These are phyloP conservation scores for Heliconius charithonia DNA, from an alignment of 2,888 invertebrate genomes.

Conservation along the genomic window DNA sequence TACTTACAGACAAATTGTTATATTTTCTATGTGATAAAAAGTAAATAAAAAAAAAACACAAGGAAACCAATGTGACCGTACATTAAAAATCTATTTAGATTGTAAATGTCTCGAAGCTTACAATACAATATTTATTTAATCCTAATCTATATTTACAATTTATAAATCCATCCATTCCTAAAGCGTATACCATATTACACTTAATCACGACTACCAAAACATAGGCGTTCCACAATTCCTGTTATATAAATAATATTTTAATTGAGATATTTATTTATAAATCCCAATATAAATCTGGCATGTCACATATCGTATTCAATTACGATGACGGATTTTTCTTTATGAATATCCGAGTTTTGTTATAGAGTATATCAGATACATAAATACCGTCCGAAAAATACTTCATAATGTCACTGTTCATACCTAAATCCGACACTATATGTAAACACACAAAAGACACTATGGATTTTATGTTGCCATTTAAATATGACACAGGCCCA, in stretches of 20 bases:
- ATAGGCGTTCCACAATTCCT: background rate
- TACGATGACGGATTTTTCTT: background rate
- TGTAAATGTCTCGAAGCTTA: slow-evolving; percentile 15
- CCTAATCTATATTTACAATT: slow-evolving; percentile 36
- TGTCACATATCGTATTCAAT: too few species aligned
- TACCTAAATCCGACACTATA: background rate
- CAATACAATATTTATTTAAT: slow-evolving; percentile 4
- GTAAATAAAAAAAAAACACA: background rate
- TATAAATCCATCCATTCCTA: slow-evolving; percentile 53
- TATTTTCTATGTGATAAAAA: background rate
- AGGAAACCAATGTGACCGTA: background rate
- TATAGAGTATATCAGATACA: background rate
- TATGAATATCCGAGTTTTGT: background rate
- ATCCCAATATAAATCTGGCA: background rate
- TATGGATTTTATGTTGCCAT: background rate
- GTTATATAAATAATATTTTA: background rate
- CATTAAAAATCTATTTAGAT: background rate
- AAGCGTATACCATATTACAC: slow-evolving; percentile 64
- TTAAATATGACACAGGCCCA: background rate
- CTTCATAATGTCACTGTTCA: background rate
- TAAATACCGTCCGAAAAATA: background rate
- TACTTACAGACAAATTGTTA: background rate
- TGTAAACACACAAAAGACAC: background rate
- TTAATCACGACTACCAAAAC: slow-evolving; percentile 17
- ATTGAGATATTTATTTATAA: background rate